Conservation (phyloP, 2,888 invertebrate genomes). For the Tromatobia lineatoria region DNA sequence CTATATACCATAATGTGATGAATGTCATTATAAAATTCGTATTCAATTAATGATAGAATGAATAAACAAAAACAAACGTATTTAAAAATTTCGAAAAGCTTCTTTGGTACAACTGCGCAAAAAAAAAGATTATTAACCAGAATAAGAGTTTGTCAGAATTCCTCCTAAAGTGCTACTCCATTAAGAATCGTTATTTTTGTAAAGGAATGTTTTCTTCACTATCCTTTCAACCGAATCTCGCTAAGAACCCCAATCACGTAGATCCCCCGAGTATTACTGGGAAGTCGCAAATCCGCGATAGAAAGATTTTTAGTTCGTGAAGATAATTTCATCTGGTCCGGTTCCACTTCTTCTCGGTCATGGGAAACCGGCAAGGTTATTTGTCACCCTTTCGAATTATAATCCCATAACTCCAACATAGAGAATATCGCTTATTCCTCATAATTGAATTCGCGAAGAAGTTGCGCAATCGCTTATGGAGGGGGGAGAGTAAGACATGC, state of each 20-base stretch:
- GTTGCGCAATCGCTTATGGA: slow-evolving; percentile 42
- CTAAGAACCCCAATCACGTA: slow-evolving; percentile 16
- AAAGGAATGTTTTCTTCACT: background rate
- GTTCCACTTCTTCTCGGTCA: slow-evolving; percentile 19
- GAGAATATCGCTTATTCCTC: background rate
- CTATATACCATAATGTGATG: no score
- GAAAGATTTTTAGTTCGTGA: background rate
- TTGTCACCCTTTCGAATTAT: slow-evolving; percentile 26
- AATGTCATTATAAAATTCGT: no score
- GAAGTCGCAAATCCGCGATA: slow-evolving; percentile 11
- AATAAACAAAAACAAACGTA: no score
- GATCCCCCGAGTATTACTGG: slow-evolving; percentile 2
- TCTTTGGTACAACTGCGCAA: no score
- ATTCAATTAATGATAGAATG: no score
- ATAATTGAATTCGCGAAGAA: slow-evolving; percentile 54
- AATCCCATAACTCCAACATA: background rate
- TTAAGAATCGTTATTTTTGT: background rate
- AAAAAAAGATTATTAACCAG: no score
- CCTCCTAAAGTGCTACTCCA: no score
- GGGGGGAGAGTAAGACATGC: slow-evolving; percentile 54
- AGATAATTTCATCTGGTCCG: background rate
- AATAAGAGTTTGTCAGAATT: no score
- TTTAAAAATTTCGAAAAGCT: no score
- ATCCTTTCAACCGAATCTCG: background rate
- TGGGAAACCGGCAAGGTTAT: slow-evolving; percentile 71